Conservation (phyloP, 2,888 invertebrate genomes). For the Sphaeridia pumilis region DNA sequence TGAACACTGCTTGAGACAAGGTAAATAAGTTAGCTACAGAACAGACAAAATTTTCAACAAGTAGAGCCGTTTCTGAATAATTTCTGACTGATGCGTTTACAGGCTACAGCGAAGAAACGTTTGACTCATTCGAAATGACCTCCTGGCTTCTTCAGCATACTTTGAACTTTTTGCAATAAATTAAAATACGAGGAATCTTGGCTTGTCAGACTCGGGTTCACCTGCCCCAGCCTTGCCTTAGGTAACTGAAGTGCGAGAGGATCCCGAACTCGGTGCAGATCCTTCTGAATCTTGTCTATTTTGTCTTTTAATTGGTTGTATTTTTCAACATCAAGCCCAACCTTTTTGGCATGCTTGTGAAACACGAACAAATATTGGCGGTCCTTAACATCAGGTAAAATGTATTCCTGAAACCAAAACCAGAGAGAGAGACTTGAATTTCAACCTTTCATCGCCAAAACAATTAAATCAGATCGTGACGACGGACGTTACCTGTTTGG, state of each 20-base stretch:
- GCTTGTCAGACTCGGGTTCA: neutral
- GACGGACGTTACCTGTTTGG: constrained; percentile 67
- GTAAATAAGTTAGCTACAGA: too few species aligned
- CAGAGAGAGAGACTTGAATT: too few species aligned
- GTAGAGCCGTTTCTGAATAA: too few species aligned
- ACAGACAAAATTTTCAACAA: too few species aligned
- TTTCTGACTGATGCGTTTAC: too few species aligned
- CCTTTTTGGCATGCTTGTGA: constrained; percentile 75
- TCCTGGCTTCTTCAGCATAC: constrained; percentile 4
- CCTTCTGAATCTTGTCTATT: constrained; percentile 53
- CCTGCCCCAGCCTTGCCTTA: constrained; percentile 22
- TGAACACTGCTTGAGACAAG: too few species aligned
- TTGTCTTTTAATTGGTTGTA: constrained; percentile 76
- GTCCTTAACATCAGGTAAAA: constrained; percentile 74
- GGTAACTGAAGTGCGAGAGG: constrained; percentile 49
- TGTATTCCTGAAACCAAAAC: constrained; percentile 94
- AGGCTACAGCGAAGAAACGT: too few species aligned
- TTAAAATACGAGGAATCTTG: constrained; percentile 6
- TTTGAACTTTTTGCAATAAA: constrained; percentile 6
- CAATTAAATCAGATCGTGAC: neutral
- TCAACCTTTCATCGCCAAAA: too few species aligned
- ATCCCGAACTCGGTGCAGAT: constrained; percentile 62
- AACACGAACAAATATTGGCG: constrained; percentile 72
- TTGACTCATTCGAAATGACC: neutral
- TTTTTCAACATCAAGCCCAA: constrained; percentile 65